Evolutionary conservation across 1,140 invertebrate species (phyloP).

Genomic region (Procambarus clarkii): DNA sequence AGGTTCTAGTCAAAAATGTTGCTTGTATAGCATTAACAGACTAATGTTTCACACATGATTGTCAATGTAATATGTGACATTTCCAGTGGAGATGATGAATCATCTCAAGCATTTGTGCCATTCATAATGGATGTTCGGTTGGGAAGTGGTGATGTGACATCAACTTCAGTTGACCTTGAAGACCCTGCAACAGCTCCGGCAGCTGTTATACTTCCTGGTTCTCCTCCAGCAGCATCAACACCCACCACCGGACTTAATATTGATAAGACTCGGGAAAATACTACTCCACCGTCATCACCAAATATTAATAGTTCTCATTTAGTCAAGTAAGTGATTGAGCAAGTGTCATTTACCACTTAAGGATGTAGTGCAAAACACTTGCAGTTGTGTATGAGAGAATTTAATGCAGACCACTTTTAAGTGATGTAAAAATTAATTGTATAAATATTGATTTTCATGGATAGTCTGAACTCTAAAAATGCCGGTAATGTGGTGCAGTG

Average conservation of each 20-base stretch:
- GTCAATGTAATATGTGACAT: constrained; percentile 14
- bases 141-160: constrained; percentile 79
- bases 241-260: constrained; percentile 70
- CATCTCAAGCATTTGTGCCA: constrained; percentile 95
- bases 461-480: no score
- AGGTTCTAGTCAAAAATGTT: background rate
- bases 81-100: constrained; percentile 84
- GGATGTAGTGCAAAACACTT: no score
- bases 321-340: constrained; percentile 49
- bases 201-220: constrained; percentile 73
- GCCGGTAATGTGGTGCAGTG: no score
- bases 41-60: background rate
- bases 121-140: constrained; percentile 94
- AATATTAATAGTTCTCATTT: constrained; percentile 75
- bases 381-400: no score
- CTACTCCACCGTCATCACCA: constrained; percentile 79
- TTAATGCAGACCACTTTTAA: no score
- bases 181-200: constrained; percentile 73
- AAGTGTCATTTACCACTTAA: no score
- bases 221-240: constrained; percentile 77
- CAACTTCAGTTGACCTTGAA: constrained; percentile 88
- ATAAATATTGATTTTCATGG: no score
- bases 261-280: constrained; percentile 76
- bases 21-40: background rate
- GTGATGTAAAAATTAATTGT: no score